Conservation (phyloP, 1,140 invertebrate genomes). For the Lithobius niger region DNA sequence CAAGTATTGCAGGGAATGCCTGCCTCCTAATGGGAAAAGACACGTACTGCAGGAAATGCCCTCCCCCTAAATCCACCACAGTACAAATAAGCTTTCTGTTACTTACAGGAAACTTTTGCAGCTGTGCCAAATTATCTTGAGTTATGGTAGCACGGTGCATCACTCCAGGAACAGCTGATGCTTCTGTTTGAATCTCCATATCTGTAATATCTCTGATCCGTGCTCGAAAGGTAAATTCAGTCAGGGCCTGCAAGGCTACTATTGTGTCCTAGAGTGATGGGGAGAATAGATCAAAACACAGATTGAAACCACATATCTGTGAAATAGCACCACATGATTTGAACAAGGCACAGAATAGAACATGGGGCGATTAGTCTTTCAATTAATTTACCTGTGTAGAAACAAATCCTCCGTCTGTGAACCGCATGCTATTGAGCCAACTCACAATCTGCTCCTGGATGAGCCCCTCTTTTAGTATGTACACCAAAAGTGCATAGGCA, state of each 20-base stretch:
- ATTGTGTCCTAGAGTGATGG: not conserved
- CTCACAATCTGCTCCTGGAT: conserved; percentile 35
- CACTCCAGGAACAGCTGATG: conserved; percentile 27
- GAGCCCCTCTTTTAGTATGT: conserved; percentile 34
- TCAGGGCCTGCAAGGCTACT: conserved; percentile 37
- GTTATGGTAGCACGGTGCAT: conserved; percentile 23
- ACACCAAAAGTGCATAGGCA: conserved; percentile 43
- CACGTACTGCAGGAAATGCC: not conserved
- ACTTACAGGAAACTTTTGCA: conserved; percentile 21
- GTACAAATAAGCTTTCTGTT: not conserved
- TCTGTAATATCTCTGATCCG: conserved; percentile 43
- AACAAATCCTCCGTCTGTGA: conserved; percentile 41
- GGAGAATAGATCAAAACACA: too few relatives aligned
- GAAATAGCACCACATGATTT: not conserved
- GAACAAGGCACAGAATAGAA: not conserved
- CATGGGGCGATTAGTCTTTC: not conserved
- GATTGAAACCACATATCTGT: too few relatives aligned
- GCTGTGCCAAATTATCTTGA: conserved; percentile 22
- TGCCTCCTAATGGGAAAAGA: not conserved
- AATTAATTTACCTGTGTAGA: conserved; percentile 36
- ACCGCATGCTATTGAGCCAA: conserved; percentile 45
- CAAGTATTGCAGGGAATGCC: not conserved
- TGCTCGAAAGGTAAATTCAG: conserved; percentile 41
- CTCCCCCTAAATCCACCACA: not conserved
- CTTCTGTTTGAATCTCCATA: conserved; percentile 35